A percentile compares a stretch with the other conserved stretches of the same genome.
phyloP scores from a whole-genome alignment of 1,140 invertebrate genomes.

The Drosophila biarmipes region DNA sequence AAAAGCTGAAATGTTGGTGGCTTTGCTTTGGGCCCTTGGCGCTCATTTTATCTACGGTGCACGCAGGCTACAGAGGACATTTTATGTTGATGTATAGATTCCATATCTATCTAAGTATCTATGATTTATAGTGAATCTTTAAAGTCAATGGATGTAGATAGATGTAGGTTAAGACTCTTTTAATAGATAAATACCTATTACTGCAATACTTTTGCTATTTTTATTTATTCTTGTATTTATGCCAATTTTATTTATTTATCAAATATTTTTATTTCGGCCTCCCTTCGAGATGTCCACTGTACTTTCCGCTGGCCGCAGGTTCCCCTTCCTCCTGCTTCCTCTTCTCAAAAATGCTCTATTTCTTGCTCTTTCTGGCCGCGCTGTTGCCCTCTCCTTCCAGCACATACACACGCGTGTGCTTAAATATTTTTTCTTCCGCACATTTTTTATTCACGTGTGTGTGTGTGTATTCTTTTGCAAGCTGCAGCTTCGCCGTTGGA shows the following conservation, averaged over 20 bases:
- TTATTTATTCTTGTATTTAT: not conserved
- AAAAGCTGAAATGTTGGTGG: slow-evolving; percentile 64
- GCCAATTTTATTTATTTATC: not conserved
- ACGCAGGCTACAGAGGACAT: not conserved
- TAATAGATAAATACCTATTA: no score
- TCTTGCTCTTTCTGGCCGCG: slow-evolving; percentile 3
- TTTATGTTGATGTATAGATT: no score
- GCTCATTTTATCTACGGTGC: slow-evolving; percentile 51
- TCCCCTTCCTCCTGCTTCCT: slow-evolving; percentile 56
- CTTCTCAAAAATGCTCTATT: slow-evolving; percentile 13
- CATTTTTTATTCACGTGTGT: slow-evolving; percentile 67
- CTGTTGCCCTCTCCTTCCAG: slow-evolving; percentile 15
- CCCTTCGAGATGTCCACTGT: not conserved
- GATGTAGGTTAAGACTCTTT: no score
- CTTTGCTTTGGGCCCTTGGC: slow-evolving; percentile 57
- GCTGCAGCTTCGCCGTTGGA: slow-evolving; percentile 49
- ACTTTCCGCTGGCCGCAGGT: slow-evolving; percentile 61
- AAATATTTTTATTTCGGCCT: not conserved
- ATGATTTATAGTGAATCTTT: no score
- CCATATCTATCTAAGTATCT: no score
- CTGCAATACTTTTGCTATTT: not conserved
- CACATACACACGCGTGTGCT: slow-evolving; percentile 66
- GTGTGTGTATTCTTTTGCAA: slow-evolving; percentile 41
- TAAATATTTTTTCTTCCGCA: slow-evolving; percentile 74
- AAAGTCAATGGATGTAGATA: no score